Evolutionary conservation across 1,140 invertebrate genomes (phyloP).

Genomic region (Prorops nasuta): DNA sequence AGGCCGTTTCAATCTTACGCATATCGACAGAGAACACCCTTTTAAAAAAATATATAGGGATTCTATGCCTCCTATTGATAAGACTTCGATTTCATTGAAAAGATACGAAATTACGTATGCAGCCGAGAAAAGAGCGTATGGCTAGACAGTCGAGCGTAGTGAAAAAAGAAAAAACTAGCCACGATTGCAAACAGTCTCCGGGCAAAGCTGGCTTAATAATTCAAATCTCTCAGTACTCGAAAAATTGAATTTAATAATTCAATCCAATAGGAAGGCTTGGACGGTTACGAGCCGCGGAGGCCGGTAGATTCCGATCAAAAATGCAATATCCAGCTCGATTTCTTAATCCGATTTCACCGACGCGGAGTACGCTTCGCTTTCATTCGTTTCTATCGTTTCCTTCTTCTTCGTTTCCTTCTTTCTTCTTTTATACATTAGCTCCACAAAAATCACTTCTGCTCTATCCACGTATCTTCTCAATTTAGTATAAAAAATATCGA

Average conservation of each 20-base stretch:
- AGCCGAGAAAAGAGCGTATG: slow-evolving; percentile 1
- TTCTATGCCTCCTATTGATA: too few species aligned
- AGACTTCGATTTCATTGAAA: slow-evolving; percentile 13
- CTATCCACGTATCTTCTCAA: not conserved
- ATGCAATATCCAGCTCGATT: slow-evolving; percentile 55
- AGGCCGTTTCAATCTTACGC: too few species aligned
- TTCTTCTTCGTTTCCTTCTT: slow-evolving; percentile 5
- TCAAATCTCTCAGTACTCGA: slow-evolving; percentile 56
- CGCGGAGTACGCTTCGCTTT: slow-evolving; percentile 37
- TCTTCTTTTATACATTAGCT: not conserved
- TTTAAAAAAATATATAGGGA: too few species aligned
- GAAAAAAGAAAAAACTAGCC: slow-evolving; percentile 10
- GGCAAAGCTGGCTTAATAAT: slow-evolving; percentile 49
- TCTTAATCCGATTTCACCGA: slow-evolving; percentile 54
- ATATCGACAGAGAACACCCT: too few species aligned
- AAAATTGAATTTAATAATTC: slow-evolving; percentile 60
- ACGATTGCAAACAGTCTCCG: slow-evolving; percentile 48
- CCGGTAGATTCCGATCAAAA: slow-evolving; percentile 47
- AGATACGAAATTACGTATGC: slow-evolving; percentile 15
- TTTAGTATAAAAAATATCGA: not conserved
- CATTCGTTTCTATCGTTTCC: slow-evolving; percentile 6
- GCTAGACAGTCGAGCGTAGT: not conserved
- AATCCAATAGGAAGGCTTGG: slow-evolving; percentile 50
- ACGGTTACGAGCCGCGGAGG: slow-evolving; percentile 24
- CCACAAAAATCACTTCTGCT: not conserved